Conservation (phyloP, 2,797 vertebrate species). For the Pangasius mekongensis region DNA sequence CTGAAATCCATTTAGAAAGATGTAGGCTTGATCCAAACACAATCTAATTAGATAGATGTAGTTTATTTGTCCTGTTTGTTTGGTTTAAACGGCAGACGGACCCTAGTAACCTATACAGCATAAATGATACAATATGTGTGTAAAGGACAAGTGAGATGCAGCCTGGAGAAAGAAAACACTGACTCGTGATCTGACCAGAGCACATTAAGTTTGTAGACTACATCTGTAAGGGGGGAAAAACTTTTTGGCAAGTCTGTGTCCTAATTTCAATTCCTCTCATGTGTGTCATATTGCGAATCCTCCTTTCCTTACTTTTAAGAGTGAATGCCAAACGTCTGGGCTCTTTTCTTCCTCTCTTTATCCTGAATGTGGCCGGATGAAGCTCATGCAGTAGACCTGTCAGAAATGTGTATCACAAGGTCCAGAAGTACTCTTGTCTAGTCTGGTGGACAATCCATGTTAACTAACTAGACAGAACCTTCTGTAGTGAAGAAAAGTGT, state of each 20-base stretch:
- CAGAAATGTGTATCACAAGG: neutral
- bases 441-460: neutral
- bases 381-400: neutral
- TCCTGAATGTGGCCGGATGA: slow-evolving; percentile 15
- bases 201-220: neutral
- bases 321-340: slow-evolving; percentile 66
- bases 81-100: slow-evolving; percentile 4
- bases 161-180: neutral
- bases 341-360: slow-evolving; percentile 54
- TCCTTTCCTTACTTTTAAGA: slow-evolving; percentile 57
- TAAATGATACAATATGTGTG: neutral
- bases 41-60: neutral
- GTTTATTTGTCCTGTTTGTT: slow-evolving; percentile 1
- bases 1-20: neutral
- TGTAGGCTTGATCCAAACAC: neutral
- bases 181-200: neutral
- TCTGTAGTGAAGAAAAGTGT: neutral
- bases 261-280: slow-evolving; percentile 60
- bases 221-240: neutral
- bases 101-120: neutral
- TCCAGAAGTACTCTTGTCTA: no score
- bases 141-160: neutral
- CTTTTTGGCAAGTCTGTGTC: slow-evolving; percentile 60
- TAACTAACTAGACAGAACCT: neutral
- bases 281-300: slow-evolving; percentile 74